Evolutionary conservation across 2,797 vertebrate genomes (phyloP), one percentile per base, ranked within the genome.

Genomic region (Moxostoma hubbsi): DNA sequence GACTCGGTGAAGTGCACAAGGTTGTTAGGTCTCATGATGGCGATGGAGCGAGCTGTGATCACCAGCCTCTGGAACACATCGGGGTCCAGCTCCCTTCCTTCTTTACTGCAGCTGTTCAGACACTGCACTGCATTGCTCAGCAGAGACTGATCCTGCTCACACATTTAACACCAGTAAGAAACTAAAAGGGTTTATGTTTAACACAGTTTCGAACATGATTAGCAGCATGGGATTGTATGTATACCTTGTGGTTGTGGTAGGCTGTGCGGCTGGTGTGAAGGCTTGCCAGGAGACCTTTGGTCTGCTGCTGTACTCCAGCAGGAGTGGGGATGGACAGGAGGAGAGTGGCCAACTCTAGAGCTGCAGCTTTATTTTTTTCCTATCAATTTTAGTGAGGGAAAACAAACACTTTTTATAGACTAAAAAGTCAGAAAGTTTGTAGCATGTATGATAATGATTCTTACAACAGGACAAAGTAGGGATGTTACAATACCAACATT

Each of bases 241-340:
- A 51, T 92, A 99, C 98, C 96, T 99, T 99, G 92, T 99, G 98
- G 91, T 97, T 99, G 89, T 99, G 98, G 88, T 99, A 99, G 0
- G 97, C 96, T 0, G 95, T 97, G 82, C 98, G 96, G 89, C 96
- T 99, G 83, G 96, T 98, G 89, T 99, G 97, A 84, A 99, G 88
- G 86, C 98, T 99, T 49, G 98, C 97, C 89, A 99, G 89, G 13
- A 99, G 96, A 69, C 96, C 97, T 89, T 99, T 99, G 75, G 98
- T 98, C 84, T 99, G 98, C 86, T 98, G 97, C 88, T 99, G 97
- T 83, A 99, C 97, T 0, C 98, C 97, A 84, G 96, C 88, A 49
- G 98, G 98, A 6, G 98, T 97, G 0, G 98, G 97, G 91, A 98
- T 97, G 36, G 97, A 99, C 11, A 99, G 90, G 15, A 99, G 91